These are phyloP conservation scores for Galaxias olidus DNA, from an alignment of 2,797 vertebrate species.

Conservation along the genomic window DNA sequence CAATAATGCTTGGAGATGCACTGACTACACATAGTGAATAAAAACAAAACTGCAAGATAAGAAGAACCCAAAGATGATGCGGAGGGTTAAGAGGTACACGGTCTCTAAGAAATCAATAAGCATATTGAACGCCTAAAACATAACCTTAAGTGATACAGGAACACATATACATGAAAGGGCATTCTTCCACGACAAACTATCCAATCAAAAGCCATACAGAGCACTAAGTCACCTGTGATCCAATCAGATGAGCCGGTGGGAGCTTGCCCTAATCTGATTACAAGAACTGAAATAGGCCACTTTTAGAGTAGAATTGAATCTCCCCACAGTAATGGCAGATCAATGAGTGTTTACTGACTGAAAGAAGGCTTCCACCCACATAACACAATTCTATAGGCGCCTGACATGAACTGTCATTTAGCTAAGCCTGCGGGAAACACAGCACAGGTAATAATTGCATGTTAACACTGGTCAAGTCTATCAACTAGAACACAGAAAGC, in stretches of 20 bases:
- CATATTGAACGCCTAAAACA: constrained; percentile 63
- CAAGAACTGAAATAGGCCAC: constrained; percentile 51
- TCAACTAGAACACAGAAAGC: constrained; percentile 6
- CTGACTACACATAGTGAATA: too few relatives aligned
- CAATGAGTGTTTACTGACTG: constrained; percentile 29
- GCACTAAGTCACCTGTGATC: constrained; percentile 18
- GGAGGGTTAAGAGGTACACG: constrained; percentile 59
- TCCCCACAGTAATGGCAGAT: constrained; percentile 48
- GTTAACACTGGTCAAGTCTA: constrained; percentile 1
- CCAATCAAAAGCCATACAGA: constrained; percentile 42
- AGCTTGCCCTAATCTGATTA: constrained; percentile 56
- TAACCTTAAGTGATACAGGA: constrained; percentile 62
- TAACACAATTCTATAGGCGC: constrained; percentile 30
- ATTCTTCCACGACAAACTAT: constrained; percentile 13
- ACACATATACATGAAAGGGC: constrained; percentile 51
- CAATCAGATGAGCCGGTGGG: constrained; percentile 40
- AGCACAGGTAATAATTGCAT: constrained; percentile 2
- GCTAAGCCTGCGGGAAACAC: constrained; percentile 2
- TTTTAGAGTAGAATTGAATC: constrained; percentile 65
- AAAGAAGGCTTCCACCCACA: constrained; percentile 23
- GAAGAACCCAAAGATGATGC: constrained; percentile 24
- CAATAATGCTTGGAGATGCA: too few relatives aligned
- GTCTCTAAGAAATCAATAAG: constrained; percentile 70
- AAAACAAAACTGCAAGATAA: constrained; percentile 6
- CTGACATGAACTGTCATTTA: neutral